Evolutionary conservation across 2,888 invertebrate genomes (phyloP), one percentile per base, ranked within the genome.

Genomic region (Chirona hameri): DNA sequence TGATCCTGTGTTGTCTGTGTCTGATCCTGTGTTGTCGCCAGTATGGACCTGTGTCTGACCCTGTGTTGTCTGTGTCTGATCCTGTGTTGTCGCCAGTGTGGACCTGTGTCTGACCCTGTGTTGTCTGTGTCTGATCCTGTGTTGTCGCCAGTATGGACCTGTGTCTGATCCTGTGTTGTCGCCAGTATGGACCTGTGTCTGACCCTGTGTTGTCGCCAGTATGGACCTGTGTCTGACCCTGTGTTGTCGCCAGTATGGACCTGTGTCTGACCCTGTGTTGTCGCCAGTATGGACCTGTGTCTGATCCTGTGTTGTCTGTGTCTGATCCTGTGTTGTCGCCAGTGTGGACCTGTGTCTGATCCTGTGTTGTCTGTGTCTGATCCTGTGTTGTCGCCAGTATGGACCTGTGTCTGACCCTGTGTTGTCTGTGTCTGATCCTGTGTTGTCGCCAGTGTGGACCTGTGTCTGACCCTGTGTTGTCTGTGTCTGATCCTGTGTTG

Each of bases 21-120:
- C 55, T 18, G 18, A 55, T 82, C 76, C 55, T 84, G 81, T 21
- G 82, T 80, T 80, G 55, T 81, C 72, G 76, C 82, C 81, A 39
- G 95, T n/a, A 91, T 98, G 14, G 91, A 91, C 84, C 92, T 95
- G 48, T 93, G 7, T 39, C 39, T 39, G 39, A 39, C 39, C 39
- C 39, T 39, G 39, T 39, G 7, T 39, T 39, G 39, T 39, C 39
- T 39, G 39, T 39, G 7, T 39, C 39, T 39, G 39, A 39, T 7
- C 39, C 39, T 39, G 39, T 39, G 7, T 39, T 39, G 39, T 39
- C 39, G 7, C 39, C n/a, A n/a, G n/a, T n/a, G n/a, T 72, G 46
- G 55, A 81, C 48, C 55, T n/a, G n/a, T n/a, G n/a, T n/a, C n/a
- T n/a, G n/a, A n/a, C n/a, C n/a, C n/a, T n/a, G n/a, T n/a, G n/a